Conservation (phyloP, 2,888 invertebrate genomes). For the Lathronympha strigana region DNA sequence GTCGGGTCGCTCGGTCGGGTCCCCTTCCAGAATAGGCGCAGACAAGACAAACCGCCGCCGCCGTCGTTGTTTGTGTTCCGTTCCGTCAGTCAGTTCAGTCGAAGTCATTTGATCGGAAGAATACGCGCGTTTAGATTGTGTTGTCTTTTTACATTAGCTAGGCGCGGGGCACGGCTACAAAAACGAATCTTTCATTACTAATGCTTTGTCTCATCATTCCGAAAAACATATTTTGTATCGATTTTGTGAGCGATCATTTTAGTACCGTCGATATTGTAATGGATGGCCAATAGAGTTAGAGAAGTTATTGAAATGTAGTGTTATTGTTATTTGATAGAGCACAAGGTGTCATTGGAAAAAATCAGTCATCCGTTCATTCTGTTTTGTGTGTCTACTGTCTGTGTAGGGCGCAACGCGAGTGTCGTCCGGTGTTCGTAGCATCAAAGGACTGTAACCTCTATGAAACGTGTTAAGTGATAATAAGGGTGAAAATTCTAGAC, state of each 20-base stretch:
- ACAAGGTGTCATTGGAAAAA: constrained; percentile 68
- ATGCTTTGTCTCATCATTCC: constrained; percentile 62
- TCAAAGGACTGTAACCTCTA: constrained; percentile 50
- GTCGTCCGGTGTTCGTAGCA: constrained; percentile 53
- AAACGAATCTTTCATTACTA: constrained; percentile 56
- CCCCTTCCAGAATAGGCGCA: constrained; percentile 38
- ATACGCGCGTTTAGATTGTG: constrained; percentile 60
- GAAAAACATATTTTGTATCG: constrained; percentile 56
- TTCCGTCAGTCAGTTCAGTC: no score
- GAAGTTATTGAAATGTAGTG: constrained; percentile 53
- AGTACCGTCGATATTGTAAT: constrained; percentile 18
- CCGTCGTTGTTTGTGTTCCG: constrained; percentile 28
- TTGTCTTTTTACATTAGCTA: constrained; percentile 48
- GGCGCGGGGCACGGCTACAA: constrained; percentile 61
- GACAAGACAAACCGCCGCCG: constrained; percentile 24
- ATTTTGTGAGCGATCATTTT: constrained; percentile 56
- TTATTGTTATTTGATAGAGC: constrained; percentile 62
- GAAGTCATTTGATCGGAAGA: constrained; percentile 54
- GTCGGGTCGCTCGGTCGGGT: constrained; percentile 14
- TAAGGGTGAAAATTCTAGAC: constrained; percentile 47
- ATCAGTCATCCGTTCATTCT: constrained; percentile 70
- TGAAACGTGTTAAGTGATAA: constrained; percentile 48
- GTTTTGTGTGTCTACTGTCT: no score
- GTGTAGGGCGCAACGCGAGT: constrained; percentile 59
- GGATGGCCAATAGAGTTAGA: constrained; percentile 46